Evolutionary conservation across 2,888 invertebrate genomes (phyloP).

Genomic region (Mechanitis mazaeus): DNA sequence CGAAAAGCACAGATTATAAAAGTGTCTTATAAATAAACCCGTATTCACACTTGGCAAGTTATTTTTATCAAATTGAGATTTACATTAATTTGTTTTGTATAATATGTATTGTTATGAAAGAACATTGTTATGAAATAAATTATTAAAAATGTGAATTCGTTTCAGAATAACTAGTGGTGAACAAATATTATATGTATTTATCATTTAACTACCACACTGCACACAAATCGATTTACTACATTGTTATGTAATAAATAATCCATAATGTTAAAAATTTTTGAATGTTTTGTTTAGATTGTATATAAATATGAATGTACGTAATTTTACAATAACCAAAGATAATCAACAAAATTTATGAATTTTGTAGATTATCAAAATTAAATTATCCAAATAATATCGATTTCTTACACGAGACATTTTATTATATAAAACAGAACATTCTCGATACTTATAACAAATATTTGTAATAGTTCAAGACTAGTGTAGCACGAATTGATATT

Average conservation of each 20-base stretch:
- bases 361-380: no score
- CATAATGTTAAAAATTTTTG: no score
- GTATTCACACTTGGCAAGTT: conserved; percentile 3
- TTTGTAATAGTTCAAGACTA: no score
- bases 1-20: conserved; percentile 6
- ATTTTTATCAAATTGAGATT: background rate
- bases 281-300: background rate
- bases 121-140: background rate
- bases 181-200: background rate
- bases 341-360: background rate
- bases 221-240: background rate
- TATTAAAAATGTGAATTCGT: background rate
- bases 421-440: no score
- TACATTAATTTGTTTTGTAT: background rate
- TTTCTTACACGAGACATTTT: no score
- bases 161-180: background rate
- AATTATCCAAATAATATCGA: no score
- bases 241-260: conserved; percentile 5
- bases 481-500: no score
- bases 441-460: no score
- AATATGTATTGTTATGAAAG: background rate
- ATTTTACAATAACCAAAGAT: conserved; percentile 10
- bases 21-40: conserved; percentile 5
- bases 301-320: conserved; percentile 17
- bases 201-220: conserved; percentile 11